Evolutionary conservation across 2,888 invertebrate genomes (phyloP), one percentile per base, ranked within the genome.

Genomic region (Apotomis capreana): DNA sequence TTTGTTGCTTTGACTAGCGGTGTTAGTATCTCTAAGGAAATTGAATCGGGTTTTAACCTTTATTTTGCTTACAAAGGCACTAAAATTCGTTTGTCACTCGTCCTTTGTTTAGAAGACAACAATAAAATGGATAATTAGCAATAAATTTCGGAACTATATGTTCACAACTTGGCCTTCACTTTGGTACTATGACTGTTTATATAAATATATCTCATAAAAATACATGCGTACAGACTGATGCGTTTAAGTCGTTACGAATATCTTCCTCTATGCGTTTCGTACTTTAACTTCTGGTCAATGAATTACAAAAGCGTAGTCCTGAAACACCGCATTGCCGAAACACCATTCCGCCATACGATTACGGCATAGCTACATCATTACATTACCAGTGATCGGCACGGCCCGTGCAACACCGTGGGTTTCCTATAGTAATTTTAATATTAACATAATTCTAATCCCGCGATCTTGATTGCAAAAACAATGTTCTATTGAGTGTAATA

Each of bases 211-310:
- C 10, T 54, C 26, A 26, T 26, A 26, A 26, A 26, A 26, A 6
- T 40, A 6, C 5, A 44, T 54, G 10, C 37, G 36, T 26, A 52
- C 10, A 10, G 64, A 55, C 64, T 64, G 61, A 69, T 55, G 58
- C 63, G 51, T 69, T 52, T 63, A 58, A 69, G 26, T 51, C 8
- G 51, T 51, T 9, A 40, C 63, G 12, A 37, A n/a, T 60, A 49
- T 62, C 62, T 62, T 62, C 62, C 62, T 62, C 15, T 6, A 8
- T 46, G 9, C 6, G 49, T 49, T 49, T 49, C 9, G 49, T 49
- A 49, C 9, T 49, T 49, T 9, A 10, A 3, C 9, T 49, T 10
- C 9, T 49, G 9, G 5, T 6, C 49, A 49, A 49, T 49, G 40
- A 49, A 49, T 49, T 10, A 10, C 9, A 49, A 49, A 8, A 6